Base-by-base conservation (phyloP, 2,888 invertebrate genomes). In the Ametastegia equiseti region DNA sequence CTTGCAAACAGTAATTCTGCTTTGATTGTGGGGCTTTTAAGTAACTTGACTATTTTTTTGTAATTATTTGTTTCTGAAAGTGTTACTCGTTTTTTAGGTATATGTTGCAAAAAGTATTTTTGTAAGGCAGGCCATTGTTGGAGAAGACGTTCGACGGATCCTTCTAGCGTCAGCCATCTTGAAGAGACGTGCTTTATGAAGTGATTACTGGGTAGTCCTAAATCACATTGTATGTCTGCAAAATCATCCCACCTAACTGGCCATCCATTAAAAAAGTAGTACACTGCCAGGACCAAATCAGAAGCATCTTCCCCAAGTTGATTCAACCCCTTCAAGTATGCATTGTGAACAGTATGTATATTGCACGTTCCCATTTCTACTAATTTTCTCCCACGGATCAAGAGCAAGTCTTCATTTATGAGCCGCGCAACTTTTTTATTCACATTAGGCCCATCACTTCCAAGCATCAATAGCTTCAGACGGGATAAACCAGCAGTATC, bases 351-450 rank as follows among this genome's bases (percentile, higher is more conserved):
- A 30, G 11, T 33, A 13, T 63, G 63, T 30, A 63, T 63, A 13
- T 63, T 63, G 13, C 63, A 63, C 5, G 63, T 63, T 63, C 63
- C 63, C 63, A 63, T 63, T 63, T 63, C 63, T 5, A 54, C 19
- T n/a, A 54, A n/a, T n/a, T n/a, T n/a, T n/a, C n/a, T 60, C 13
- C 4, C 13, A 27, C 27, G 60, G 6, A 60, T 27, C 3, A 27
- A 23, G 60, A 11, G 3, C 27, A 60, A 4, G 6, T 23, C 60
- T 6, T 23, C 27, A 60, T 60, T 23, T 4, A 60, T 60, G 60
- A 60, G 60, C 4, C 60, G 60, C 15, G 60, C 27, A 60, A 60
- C 27, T 60, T 60, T 60, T 60, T 60, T 60, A 60, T 60, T 60
- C 2, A 60, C 60, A 27, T 60, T 23, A 60, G 60, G 60, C 3